Conservation (phyloP, 2,888 invertebrate species). For the Reticulitermes lucifugus region DNA sequence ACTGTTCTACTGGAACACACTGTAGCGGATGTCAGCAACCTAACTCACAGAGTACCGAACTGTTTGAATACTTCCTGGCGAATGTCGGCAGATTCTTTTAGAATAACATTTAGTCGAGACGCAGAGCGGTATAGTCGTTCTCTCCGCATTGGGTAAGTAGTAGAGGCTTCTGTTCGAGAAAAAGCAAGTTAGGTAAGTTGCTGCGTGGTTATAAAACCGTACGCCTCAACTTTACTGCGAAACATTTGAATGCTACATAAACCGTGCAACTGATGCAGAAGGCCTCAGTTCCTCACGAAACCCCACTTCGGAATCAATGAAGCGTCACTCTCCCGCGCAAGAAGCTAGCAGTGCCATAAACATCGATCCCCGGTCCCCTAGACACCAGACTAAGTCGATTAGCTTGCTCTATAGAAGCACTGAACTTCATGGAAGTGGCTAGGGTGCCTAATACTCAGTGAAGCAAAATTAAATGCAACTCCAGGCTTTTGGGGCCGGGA, state of each 20-base stretch:
- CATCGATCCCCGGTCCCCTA: not conserved
- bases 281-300: not conserved
- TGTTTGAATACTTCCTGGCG: too few relatives aligned
- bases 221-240: not conserved
- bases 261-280: not conserved
- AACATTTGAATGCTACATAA: not conserved
- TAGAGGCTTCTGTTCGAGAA: not conserved
- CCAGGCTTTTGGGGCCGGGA: too few relatives aligned
- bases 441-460: not conserved
- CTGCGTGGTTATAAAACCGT: not conserved
- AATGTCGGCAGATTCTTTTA: too few relatives aligned
- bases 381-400: not conserved
- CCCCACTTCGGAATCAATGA: constrained; percentile 10
- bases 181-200: not conserved
- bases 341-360: not conserved
- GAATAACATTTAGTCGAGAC: too few relatives aligned
- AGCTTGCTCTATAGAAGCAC: not conserved
- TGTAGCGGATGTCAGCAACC: too few relatives aligned
- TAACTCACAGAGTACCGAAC: too few relatives aligned
- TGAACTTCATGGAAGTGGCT: not conserved
- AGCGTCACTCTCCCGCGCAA: not conserved
- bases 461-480: not conserved
- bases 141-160: not conserved
- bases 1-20: too few relatives aligned
- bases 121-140: not conserved